Base-by-base conservation (phyloP, 2,888 invertebrate species). In the Zele albiditarsus region DNA sequence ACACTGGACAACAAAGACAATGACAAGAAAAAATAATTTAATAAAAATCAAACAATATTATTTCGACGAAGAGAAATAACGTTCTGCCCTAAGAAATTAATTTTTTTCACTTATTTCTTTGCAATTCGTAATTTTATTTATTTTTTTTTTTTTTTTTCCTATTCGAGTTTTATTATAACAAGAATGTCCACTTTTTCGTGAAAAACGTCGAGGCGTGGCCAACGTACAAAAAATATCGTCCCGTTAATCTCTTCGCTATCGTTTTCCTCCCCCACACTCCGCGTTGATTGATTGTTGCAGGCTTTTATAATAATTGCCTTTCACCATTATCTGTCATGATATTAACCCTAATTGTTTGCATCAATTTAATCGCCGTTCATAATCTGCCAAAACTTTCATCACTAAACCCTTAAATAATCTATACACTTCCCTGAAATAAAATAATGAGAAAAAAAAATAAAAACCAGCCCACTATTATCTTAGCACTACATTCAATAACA, bases 281-380 rank as follows among this genome's bases (percentile, higher is more conserved):
- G 73, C 79, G 82, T 85, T 88, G 88, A 88, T 88, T 87, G 87
- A 88, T 88, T 84, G 85, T 81, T 77, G 75, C 58, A 76, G 77
- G 88, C 88, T 88, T 86, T 88, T 86, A 88, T 83, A 87, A 86
- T 87, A 86, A 88, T 88, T 88, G 83, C 84, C 82, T 33, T 65
- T 68, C 33, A 42, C 83, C 82, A 85, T 84, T 82, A 84, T 82
- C 81, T 76, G 77, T 76, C n/a, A 74, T 20, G 57, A 70, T 84
- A 86, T 84, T 84, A 83, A 78, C 78, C 81, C 80, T 83, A 84
- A 85, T 84, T 82, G 83, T 82, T 83, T 81, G 77, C 80, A 77
- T 82, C 80, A 83, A 85, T 84, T 86, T 83, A 75, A 77, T 49
- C 49, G 28, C 27, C 20, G 23, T n/a, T 53, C 53, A 53, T 53